phyloP scores from a whole-genome alignment of 2,888 invertebrate genomes.

The Caenorhabditis auriculariae region DNA sequence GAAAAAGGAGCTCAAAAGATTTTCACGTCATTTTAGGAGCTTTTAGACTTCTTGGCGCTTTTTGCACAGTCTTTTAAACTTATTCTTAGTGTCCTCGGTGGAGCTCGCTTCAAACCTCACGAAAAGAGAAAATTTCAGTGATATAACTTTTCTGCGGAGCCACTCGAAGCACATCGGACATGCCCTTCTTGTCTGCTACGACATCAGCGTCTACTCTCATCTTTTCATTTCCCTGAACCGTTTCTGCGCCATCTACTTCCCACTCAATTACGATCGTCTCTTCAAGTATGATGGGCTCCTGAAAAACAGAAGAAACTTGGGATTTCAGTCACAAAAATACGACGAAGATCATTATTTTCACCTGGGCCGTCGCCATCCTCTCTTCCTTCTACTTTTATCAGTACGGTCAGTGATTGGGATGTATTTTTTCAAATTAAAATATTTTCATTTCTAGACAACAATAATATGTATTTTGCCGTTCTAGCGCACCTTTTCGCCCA shows the following conservation, averaged over 20 bases:
- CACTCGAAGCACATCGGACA: conserved; percentile 24
- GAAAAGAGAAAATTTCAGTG: no score
- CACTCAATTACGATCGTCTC: conserved; percentile 21
- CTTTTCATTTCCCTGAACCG: conserved; percentile 33
- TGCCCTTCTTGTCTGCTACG: conserved; percentile 29
- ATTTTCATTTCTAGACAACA: no score
- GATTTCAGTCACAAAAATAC: conserved; percentile 24
- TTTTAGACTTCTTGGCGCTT: no score
- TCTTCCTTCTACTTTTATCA: conserved; percentile 33
- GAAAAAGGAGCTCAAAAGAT: not conserved
- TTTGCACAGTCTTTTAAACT: no score
- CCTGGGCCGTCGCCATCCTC: conserved; percentile 24
- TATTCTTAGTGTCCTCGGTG: no score
- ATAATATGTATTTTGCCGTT: no score
- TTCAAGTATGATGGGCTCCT: conserved; percentile 7
- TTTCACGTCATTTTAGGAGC: conserved; percentile 1
- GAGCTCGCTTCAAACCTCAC: not conserved
- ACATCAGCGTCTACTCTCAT: conserved; percentile 35
- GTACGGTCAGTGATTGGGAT: no score
- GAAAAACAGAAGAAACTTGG: not conserved
- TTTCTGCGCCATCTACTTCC: conserved; percentile 24
- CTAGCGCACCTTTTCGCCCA: no score
- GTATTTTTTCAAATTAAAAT: no score
- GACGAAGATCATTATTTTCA: conserved; percentile 16
- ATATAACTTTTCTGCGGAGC: conserved; percentile 9